Evolutionary conservation across 2,113 vertebrate genomes (phyloP).

Genomic region (Vulpes vulpes): DNA sequence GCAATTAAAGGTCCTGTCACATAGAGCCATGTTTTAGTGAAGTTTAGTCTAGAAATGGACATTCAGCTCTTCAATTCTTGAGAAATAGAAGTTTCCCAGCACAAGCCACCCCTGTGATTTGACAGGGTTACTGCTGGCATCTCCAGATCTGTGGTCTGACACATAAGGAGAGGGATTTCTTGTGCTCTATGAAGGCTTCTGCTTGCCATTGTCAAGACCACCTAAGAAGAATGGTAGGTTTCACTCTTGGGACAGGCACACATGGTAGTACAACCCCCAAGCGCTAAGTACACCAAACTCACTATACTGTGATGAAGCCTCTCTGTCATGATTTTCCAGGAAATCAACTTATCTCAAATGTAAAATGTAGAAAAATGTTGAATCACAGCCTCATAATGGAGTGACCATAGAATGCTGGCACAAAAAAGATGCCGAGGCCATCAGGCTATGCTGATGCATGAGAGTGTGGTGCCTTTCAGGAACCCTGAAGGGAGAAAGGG

Average conservation of each 20-base stretch:
- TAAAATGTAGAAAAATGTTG: slow-evolving; percentile 9
- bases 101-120: neutral
- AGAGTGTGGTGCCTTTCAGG: neutral
- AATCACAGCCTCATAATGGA: neutral
- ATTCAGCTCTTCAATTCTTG: neutral
- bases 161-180: neutral
- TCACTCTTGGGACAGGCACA: neutral
- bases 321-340: slow-evolving; percentile 37
- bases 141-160: neutral
- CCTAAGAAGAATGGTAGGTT: neutral
- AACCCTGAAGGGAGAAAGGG: neutral
- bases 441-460: neutral
- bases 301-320: neutral
- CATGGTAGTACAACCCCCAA: neutral
- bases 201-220: slow-evolving; percentile 13
- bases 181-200: neutral
- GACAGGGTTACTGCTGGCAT: neutral
- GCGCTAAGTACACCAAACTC: neutral
- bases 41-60: neutral
- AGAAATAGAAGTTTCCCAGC: neutral
- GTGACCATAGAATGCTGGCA: neutral
- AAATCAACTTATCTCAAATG: slow-evolving; percentile 6
- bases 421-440: neutral
- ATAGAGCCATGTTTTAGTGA: neutral
- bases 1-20: neutral